Conservation (phyloP, 2,113 vertebrate species). For the Pogona vitticeps region DNA sequence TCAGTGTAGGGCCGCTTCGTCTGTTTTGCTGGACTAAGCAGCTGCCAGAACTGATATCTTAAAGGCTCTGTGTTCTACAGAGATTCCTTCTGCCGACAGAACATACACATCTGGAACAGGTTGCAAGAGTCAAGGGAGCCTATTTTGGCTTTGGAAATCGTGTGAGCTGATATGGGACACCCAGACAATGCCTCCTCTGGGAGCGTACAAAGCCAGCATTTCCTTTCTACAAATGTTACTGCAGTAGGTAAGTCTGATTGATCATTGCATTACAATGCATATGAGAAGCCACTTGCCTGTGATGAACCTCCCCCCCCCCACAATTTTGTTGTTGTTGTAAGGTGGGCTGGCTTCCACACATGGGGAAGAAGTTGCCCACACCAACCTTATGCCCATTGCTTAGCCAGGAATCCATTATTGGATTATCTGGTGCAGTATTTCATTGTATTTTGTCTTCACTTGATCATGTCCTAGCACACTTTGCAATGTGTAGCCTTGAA, state of each 20-base stretch:
- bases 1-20: not conserved
- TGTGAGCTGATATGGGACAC: conserved; percentile 37
- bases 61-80: not conserved
- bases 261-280: not conserved
- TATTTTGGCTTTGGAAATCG: conserved; percentile 41
- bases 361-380: no score
- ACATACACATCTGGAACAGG: not conserved
- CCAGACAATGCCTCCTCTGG: not conserved
- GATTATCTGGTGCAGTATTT: no score
- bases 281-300: not conserved
- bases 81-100: not conserved
- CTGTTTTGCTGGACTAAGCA: not conserved
- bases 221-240: conserved; percentile 62
- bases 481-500: no score
- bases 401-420: no score
- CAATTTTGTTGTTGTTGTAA: not conserved
- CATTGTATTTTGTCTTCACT: no score
- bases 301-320: not conserved
- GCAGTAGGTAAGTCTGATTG: conserved; percentile 54
- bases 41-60: not conserved
- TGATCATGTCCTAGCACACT: no score
- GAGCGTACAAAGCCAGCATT: conserved; percentile 26
- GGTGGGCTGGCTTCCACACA: no score
- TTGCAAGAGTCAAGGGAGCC: conserved; percentile 13
- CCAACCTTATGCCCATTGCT: no score